Evolutionary conservation across 2,888 invertebrate genomes (phyloP).

Genomic region (Gonocerus acuteangulatus): DNA sequence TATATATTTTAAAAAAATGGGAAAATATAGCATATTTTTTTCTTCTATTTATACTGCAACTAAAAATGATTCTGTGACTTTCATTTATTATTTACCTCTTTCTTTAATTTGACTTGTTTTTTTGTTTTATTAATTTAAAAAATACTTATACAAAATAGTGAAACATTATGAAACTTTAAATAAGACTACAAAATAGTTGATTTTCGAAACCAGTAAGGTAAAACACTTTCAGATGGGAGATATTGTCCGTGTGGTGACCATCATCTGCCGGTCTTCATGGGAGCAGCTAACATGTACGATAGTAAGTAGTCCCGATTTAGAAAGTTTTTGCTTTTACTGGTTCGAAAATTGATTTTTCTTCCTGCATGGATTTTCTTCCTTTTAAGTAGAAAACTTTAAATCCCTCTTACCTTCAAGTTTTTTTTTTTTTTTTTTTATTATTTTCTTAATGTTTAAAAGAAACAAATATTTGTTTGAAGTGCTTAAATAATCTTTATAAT

Average conservation of each 20-base stretch:
- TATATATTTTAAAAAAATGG: too few species aligned
- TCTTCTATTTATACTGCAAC: too few species aligned
- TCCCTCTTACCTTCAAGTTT: background rate
- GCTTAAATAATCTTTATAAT: too few species aligned
- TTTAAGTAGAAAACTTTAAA: constrained; percentile 8
- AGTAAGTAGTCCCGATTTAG: constrained; percentile 33
- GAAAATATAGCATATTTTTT: too few species aligned
- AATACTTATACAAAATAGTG: too few species aligned
- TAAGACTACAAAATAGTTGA: constrained; percentile 19
- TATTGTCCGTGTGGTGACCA: constrained; percentile 35
- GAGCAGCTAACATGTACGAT: constrained; percentile 34
- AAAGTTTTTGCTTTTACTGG: constrained; percentile 36
- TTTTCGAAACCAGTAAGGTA: constrained; percentile 35
- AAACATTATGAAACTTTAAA: too few species aligned
- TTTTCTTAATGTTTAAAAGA: too few species aligned
- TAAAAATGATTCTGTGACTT: too few species aligned
- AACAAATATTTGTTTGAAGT: too few species aligned
- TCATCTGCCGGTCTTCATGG: constrained; percentile 35
- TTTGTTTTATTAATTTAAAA: too few species aligned
- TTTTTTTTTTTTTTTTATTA: background rate
- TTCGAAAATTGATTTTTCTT: constrained; percentile 29
- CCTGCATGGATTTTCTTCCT: constrained; percentile 15
- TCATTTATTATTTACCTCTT: too few species aligned
- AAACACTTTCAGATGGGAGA: constrained; percentile 36
- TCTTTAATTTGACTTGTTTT: too few species aligned